Evolutionary conservation across 2,888 invertebrate genomes (phyloP).

Genomic region (Hylaea fasciaria): DNA sequence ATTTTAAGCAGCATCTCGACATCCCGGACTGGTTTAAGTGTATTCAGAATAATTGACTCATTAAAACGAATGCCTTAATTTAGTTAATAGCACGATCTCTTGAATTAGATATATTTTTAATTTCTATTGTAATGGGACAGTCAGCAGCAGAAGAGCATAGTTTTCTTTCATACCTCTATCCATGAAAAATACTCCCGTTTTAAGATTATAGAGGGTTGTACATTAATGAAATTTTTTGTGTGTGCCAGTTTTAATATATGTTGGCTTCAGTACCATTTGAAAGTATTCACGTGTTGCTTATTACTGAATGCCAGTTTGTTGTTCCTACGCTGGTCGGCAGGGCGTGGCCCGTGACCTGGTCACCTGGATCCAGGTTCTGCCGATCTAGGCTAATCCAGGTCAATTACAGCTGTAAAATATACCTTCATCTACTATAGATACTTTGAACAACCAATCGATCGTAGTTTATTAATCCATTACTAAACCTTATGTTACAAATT

Average conservation of each 20-base stretch:
- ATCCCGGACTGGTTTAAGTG: slow-evolving; percentile 15
- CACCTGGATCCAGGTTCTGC: slow-evolving; percentile 36
- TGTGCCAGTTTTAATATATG: too few species aligned
- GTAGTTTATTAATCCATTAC: not conserved
- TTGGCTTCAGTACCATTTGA: too few species aligned
- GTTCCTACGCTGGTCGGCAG: not conserved
- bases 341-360: slow-evolving; percentile 45
- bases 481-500: too few species aligned
- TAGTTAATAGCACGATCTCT: not conserved
- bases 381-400: slow-evolving; percentile 2
- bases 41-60: slow-evolving; percentile 17
- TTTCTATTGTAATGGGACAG: too few species aligned
- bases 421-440: too few species aligned
- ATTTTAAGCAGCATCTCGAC: slow-evolving; percentile 6
- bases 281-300: not conserved
- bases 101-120: not conserved
- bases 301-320: not conserved
- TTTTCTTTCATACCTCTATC: too few species aligned
- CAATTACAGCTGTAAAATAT: too few species aligned
- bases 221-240: too few species aligned
- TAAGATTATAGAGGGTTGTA: too few species aligned
- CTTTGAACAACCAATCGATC: not conserved
- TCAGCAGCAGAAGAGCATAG: too few species aligned
- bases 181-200: too few species aligned
- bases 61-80: slow-evolving; percentile 4